phyloP scores from a whole-genome alignment of 2,888 invertebrate genomes.

The Diaperis boleti region DNA sequence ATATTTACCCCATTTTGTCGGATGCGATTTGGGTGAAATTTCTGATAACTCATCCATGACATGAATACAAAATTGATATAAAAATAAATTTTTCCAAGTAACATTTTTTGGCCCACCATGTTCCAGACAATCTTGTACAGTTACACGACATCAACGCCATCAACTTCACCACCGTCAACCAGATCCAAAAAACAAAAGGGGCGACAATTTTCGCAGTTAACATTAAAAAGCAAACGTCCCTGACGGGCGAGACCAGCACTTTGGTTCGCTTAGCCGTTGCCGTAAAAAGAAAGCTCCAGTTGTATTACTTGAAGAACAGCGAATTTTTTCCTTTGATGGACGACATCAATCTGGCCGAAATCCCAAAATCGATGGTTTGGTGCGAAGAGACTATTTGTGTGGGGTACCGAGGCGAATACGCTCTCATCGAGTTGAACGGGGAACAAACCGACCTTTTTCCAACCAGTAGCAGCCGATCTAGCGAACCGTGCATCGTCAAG shows the following conservation, averaged over 20 bases:
- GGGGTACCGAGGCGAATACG: constrained; percentile 80
- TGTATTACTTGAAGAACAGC: constrained; percentile 91
- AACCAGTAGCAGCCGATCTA: constrained; percentile 80
- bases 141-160: constrained; percentile 86
- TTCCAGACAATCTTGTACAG: constrained; percentile 80
- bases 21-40: too few species aligned
- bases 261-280: constrained; percentile 90
- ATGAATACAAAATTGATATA: too few species aligned
- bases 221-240: constrained; percentile 72
- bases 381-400: constrained; percentile 87
- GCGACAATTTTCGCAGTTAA: constrained; percentile 90
- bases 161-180: constrained; percentile 83
- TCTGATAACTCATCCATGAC: too few species aligned
- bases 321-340: constrained; percentile 79
- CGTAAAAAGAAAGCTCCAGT: constrained; percentile 84
- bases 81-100: too few species aligned
- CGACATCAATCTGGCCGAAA: constrained; percentile 83
- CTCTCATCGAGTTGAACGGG: constrained; percentile 66
- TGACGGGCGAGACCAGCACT: constrained; percentile 81
- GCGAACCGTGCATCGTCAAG: constrained; percentile 87
- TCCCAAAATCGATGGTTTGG: constrained; percentile 86
- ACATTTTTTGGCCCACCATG: too few species aligned
- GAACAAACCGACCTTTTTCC: constrained; percentile 87
- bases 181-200: constrained; percentile 85
- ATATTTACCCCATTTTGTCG: too few species aligned